phyloP scores from a whole-genome alignment of 2,888 invertebrate genomes.

The Brenthis daphne region DNA sequence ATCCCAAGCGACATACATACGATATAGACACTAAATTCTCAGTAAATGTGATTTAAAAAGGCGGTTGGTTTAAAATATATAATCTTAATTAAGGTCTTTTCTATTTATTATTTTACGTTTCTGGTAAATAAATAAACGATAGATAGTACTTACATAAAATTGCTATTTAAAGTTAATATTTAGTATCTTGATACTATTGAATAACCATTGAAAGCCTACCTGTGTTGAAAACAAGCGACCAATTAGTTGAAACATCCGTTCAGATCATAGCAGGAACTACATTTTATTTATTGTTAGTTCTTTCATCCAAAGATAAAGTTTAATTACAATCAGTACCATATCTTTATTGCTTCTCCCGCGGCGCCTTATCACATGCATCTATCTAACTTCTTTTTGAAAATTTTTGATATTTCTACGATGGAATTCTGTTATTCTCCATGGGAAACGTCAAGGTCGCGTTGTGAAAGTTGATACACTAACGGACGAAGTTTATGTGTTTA shows the following conservation, averaged over 20 bases:
- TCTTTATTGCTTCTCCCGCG: conserved; percentile 54
- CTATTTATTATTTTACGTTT: not conserved
- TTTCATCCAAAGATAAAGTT: conserved; percentile 46
- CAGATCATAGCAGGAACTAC: conserved; percentile 39
- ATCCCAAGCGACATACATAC: conserved; percentile 26
- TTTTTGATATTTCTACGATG: conserved; percentile 47
- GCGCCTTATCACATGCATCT: conserved; percentile 49
- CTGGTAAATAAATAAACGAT: not conserved
- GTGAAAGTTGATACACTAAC: conserved; percentile 27
- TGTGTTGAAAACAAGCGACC: conserved; percentile 23
- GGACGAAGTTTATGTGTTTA: conserved; percentile 17
- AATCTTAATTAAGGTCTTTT: no score
- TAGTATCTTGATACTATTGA: not conserved
- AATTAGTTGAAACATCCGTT: conserved; percentile 32
- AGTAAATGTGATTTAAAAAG: conserved; percentile 26
- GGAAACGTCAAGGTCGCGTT: conserved; percentile 40
- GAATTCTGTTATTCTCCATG: conserved; percentile 46
- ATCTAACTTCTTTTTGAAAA: conserved; percentile 47
- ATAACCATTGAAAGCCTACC: conserved; percentile 2
- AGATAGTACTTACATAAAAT: not conserved
- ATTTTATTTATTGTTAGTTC: conserved; percentile 44
- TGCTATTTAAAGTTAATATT: not conserved
- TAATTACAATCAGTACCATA: conserved; percentile 49
- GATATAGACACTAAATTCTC: conserved; percentile 33
- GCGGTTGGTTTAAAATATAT: conserved; percentile 24